Conservation (phyloP, 2,797 vertebrate genomes). For the Anguilla marmorata region DNA sequence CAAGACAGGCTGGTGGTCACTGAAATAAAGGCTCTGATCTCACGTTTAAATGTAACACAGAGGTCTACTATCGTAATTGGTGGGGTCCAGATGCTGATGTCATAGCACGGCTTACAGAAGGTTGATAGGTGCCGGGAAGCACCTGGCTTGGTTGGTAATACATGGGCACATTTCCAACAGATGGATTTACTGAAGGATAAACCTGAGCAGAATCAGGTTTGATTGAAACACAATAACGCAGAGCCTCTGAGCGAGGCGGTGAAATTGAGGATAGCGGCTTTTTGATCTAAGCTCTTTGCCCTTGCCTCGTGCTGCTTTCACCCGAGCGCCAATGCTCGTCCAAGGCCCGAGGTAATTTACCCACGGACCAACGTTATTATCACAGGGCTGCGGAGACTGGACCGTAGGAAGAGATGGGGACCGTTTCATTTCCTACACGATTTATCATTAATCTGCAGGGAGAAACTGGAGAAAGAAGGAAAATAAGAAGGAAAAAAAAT, state of each 20-base stretch:
- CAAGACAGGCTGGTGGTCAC: neutral
- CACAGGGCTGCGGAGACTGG: slow-evolving; percentile 47
- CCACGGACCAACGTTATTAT: slow-evolving; percentile 56
- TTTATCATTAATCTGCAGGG: slow-evolving; percentile 62
- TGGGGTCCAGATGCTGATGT: slow-evolving; percentile 34
- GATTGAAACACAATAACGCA: slow-evolving; percentile 48
- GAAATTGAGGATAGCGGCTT: slow-evolving; percentile 48
- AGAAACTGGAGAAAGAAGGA: slow-evolving; percentile 45
- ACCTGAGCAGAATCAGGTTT: slow-evolving; percentile 46
- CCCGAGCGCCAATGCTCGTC: slow-evolving; percentile 41
- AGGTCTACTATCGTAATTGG: neutral
- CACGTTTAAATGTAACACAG: slow-evolving; percentile 14
- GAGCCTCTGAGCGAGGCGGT: slow-evolving; percentile 21
- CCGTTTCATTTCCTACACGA: slow-evolving; percentile 59
- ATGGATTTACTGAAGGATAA: slow-evolving; percentile 41
- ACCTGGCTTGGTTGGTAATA: slow-evolving; percentile 32
- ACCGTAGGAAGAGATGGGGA: slow-evolving; percentile 44
- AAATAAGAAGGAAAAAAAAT: slow-evolving; percentile 54
- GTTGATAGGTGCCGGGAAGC: slow-evolving; percentile 30
- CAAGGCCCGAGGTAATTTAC: slow-evolving; percentile 55
- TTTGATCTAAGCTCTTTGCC: slow-evolving; percentile 39
- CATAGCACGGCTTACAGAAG: slow-evolving; percentile 37
- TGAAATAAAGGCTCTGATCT: neutral
- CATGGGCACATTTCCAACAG: slow-evolving; percentile 36
- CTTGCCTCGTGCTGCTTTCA: slow-evolving; percentile 41